These are phyloP conservation scores for Atlantisia rogersi DNA, from an alignment of 2,113 vertebrate species.

Conservation along the genomic window DNA sequence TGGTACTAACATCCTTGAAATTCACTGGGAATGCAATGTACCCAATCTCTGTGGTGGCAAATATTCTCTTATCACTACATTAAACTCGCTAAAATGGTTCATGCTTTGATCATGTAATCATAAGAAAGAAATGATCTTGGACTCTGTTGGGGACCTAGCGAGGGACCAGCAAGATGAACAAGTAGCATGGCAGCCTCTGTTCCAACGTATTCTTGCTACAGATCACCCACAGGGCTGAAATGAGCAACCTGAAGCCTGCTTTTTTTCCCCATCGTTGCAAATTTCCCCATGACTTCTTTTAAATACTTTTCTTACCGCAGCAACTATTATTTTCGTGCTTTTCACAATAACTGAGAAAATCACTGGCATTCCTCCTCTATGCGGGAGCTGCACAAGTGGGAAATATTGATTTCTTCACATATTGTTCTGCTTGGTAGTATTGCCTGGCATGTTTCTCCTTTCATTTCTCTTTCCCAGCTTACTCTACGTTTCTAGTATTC, in stretches of 20 bases:
- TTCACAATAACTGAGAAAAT: constrained; percentile 4
- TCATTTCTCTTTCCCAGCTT: not conserved
- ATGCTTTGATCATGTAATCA: not conserved
- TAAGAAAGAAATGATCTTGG: not conserved
- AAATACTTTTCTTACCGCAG: not conserved
- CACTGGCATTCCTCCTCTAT: not conserved
- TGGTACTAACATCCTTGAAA: not conserved
- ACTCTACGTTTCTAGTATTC: not conserved
- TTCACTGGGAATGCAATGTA: not conserved
- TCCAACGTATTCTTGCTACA: not conserved
- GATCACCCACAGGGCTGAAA: not conserved
- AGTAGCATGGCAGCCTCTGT: not conserved
- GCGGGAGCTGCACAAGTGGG: not conserved
- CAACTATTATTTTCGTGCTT: constrained; percentile 12
- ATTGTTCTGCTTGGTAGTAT: not conserved
- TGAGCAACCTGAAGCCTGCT: not conserved
- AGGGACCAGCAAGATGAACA: not conserved
- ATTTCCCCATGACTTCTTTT: not conserved
- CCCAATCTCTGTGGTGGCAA: not conserved
- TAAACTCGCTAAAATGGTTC: not conserved
- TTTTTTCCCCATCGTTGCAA: not conserved
- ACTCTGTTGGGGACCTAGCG: not conserved
- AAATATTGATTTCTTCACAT: not conserved
- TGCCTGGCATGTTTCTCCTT: not conserved
- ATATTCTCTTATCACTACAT: not conserved